Percentiles rank a stretch among this genome's conserved stretches.
Evolutionary conservation across 2,888 invertebrate species (phyloP).

Genomic region (Coenonympha glycerion): DNA sequence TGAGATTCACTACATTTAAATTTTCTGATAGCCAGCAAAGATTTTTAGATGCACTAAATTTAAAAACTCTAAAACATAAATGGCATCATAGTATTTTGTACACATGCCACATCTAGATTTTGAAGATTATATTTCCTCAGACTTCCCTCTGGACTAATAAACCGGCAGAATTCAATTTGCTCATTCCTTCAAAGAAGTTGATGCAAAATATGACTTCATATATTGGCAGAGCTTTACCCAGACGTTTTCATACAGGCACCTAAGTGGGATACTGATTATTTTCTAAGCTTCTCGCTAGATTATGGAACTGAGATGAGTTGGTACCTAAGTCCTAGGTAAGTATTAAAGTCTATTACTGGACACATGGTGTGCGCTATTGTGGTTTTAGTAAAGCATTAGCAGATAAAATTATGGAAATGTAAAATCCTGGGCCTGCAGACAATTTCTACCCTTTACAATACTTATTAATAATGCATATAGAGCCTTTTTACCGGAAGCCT

Average conservation of each 20-base stretch:
- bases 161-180: slow-evolving; percentile 41
- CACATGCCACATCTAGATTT: slow-evolving; percentile 26
- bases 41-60: too few species aligned
- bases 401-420: neutral
- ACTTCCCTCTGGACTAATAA: slow-evolving; percentile 33
- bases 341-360: slow-evolving; percentile 45
- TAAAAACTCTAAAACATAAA: too few species aligned
- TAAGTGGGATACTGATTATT: slow-evolving; percentile 34
- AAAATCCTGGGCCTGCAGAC: too few species aligned
- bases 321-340: slow-evolving; percentile 43
- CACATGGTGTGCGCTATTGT: slow-evolving; percentile 11
- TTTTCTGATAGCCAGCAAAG: too few species aligned
- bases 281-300: slow-evolving; percentile 36
- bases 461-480: too few species aligned
- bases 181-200: slow-evolving; percentile 25
- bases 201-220: slow-evolving; percentile 31
- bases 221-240: slow-evolving; percentile 30
- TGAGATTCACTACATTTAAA: too few species aligned
- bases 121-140: slow-evolving; percentile 29
- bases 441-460: too few species aligned
- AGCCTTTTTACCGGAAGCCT: too few species aligned
- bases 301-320: slow-evolving; percentile 49
- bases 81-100: too few species aligned
- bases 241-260: slow-evolving; percentile 23
- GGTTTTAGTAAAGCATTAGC: neutral